phyloP scores from a whole-genome alignment of 2,113 vertebrate genomes.

The Lucifuga dentata region DNA sequence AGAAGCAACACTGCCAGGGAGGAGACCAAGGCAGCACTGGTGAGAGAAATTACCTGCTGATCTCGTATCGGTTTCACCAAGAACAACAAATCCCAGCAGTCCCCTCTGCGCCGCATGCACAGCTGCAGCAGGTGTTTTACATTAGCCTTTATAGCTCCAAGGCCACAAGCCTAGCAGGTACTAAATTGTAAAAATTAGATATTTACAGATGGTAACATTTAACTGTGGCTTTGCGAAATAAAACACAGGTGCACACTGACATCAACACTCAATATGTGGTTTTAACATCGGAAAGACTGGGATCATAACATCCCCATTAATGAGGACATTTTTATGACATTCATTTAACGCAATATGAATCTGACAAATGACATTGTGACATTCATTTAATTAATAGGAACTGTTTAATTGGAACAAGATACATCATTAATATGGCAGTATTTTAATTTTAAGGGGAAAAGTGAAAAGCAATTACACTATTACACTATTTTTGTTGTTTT shows the following conservation, averaged over 20 bases:
- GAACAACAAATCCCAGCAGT: constrained; percentile 13
- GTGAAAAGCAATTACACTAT: no score
- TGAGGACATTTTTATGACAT: not conserved
- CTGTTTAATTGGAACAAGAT: no score
- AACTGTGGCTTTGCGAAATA: constrained; percentile 51
- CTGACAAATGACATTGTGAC: no score
- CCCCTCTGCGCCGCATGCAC: not conserved
- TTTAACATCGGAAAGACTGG: constrained; percentile 23
- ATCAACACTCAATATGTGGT: constrained; percentile 43
- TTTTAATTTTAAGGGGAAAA: no score
- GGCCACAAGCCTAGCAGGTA: constrained; percentile 45
- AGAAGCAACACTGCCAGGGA: constrained; percentile 83
- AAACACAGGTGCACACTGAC: constrained; percentile 48
- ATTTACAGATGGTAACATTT: constrained; percentile 63
- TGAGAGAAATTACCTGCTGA: constrained; percentile 51
- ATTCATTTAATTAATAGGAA: no score
- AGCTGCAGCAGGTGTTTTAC: constrained; percentile 56
- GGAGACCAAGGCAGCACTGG: constrained; percentile 83
- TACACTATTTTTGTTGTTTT: no score
- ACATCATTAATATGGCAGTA: no score
- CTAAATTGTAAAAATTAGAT: constrained; percentile 64
- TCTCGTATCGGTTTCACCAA: constrained; percentile 18
- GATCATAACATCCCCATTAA: constrained; percentile 21
- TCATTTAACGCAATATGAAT: no score
- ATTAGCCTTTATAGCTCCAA: constrained; percentile 45